Evolutionary conservation across 1,140 invertebrate genomes (phyloP), one percentile per base, ranked within the genome.

Genomic region (Hylaeus anthracinus): DNA sequence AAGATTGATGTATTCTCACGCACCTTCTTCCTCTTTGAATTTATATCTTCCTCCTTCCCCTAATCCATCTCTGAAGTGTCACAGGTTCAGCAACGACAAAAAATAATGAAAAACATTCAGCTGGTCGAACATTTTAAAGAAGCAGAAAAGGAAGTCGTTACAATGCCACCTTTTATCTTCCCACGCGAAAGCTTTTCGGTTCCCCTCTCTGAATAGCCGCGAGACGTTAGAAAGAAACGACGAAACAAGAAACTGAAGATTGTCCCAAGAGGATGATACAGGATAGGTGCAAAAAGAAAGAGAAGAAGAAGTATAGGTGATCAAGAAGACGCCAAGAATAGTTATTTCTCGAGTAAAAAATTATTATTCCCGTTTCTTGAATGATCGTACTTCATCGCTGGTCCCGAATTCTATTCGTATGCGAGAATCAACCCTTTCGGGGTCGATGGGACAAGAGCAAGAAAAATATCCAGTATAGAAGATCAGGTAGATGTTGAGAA

Each of bases 191-290:
- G n/a, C 41, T 12, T 12, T 26, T 14, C n/a, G 45, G 45, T 39
- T 37, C 5, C 5, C 12, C 26, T 26, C 8, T 10, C 1, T 63
- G 73, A 67, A 76, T 76, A 58, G 43, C 53, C 5, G 64, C 63
- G 48, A 76, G 63, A 76, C 48, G 73, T 67, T 76, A 1, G 15
- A 2, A 55, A 78, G 39, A 72, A 71, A 51, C 10, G 45, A 37
- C 15, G 67, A 63, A 55, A 70, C 26, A 67, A 53, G 56, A 51
- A 10, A 37, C 56, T 6, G 75, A 53, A 10, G 45, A 71, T 1
- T 39, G 75, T 5, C 12, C 10, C 12, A 4, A n/a, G 15, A 43
- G 10, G 41, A 41, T 26, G 43, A 43, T 14, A 53, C 58, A 66
- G 73, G 58, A 61, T 58, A 70, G 76, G 72, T 71, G 67, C 72